Conservation (phyloP, 2,797 vertebrate species). For the Semaprochilodus insignis region DNA sequence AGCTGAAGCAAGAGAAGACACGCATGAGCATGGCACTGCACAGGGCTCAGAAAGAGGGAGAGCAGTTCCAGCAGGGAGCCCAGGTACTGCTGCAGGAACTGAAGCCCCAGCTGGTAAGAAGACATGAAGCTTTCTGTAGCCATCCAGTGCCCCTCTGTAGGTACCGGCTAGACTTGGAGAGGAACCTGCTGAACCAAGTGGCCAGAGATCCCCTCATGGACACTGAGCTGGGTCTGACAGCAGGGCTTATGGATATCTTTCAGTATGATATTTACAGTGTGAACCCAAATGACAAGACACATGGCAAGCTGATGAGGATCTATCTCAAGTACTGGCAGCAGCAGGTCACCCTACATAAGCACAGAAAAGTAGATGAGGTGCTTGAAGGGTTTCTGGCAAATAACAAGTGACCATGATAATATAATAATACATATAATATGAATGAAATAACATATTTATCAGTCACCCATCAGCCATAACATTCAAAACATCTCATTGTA, state of each 20-base stretch:
- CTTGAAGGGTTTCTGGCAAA: slow-evolving; percentile 68
- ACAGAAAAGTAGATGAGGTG: slow-evolving; percentile 82
- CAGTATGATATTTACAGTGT: slow-evolving; percentile 88
- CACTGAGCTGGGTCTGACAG: slow-evolving; percentile 80
- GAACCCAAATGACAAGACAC: slow-evolving; percentile 6
- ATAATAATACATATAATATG: too few species aligned
- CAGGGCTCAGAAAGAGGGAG: slow-evolving; percentile 33
- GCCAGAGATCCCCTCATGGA: slow-evolving; percentile 79
- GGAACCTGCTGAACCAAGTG: slow-evolving; percentile 83
- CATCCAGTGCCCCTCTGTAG: background rate
- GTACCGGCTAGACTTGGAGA: slow-evolving; percentile 82
- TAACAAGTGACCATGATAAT: slow-evolving; percentile 59
- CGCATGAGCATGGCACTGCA: background rate
- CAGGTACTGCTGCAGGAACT: slow-evolving; percentile 80
- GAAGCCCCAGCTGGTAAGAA: slow-evolving; percentile 84
- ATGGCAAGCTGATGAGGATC: background rate
- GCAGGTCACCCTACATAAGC: slow-evolving; percentile 84
- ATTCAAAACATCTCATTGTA: too few species aligned
- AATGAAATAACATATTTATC: too few species aligned
- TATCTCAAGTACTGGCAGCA: slow-evolving; percentile 92
- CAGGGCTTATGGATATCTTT: slow-evolving; percentile 90
- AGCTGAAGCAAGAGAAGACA: background rate
- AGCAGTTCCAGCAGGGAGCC: slow-evolving; percentile 81
- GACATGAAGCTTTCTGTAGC: slow-evolving; percentile 73
- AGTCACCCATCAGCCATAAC: too few species aligned